Evolutionary conservation across 35 echinoderm and acorn worm species (phyloP), one percentile per base, ranked within the genome.

Genomic region (Amphiura filiformis): DNA sequence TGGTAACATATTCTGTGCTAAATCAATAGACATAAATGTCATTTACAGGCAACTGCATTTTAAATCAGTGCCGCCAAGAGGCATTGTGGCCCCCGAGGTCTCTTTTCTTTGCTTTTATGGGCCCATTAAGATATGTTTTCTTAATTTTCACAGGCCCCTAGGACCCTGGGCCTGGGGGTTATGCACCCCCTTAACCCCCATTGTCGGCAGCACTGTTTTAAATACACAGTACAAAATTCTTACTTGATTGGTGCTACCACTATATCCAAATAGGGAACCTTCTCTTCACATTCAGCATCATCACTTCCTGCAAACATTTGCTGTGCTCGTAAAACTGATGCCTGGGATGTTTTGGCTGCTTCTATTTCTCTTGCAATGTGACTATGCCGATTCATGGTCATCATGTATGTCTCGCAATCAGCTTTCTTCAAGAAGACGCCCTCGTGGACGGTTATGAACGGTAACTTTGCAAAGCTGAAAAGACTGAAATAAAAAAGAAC

Each of bases 341-440:
- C 78, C 18, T 85, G 39, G 22, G 42, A 22, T n/a, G 37, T 28
- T 75, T 81, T 38, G 0, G 65, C 36, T 36, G 39, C 20, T 13
- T 47, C 37, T 12, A 33, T 33, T 31, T 37, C 76, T 20, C 39
- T 86, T 13, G 83, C 49, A 33, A 34, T 61, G 3, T 37, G 56
- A 18, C 64, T 42, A 18, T 90, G 88, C 0, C 93, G 89, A 37
- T 79, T 91, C 84, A 95, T 84, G 47, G 84, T 87, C 13, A 78
- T 61, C 14, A 95, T 35, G 56, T 95, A 95, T 36, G 93, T 42
- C 65, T 95, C 93, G 0, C 85, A 89, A 37, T 95, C 89, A 3
- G 89, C 93, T 77, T 91, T 95, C 75, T 75, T 91, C 41, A 95
- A 39, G 88, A 91, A 95, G 39, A 95, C 75, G 0, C 87, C 88